These are phyloP conservation scores for Saxicola maurus DNA, from an alignment of 2,797 vertebrate genomes.

Conservation along the genomic window DNA sequence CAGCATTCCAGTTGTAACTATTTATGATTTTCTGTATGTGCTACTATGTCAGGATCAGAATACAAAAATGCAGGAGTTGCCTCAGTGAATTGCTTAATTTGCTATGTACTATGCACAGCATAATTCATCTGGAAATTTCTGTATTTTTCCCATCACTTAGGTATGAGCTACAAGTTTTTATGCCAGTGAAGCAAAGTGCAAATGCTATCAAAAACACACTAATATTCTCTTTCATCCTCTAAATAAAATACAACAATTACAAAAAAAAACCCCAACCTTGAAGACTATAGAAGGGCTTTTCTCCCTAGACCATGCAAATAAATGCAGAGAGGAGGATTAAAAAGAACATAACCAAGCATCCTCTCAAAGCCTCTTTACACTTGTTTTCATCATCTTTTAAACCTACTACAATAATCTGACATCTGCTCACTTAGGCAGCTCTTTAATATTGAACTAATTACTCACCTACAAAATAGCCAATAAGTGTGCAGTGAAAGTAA, in stretches of 20 bases:
- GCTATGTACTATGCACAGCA: background rate
- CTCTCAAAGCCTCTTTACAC: slow-evolving; percentile 16
- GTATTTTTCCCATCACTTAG: background rate
- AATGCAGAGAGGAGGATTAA: background rate
- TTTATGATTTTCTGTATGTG: background rate
- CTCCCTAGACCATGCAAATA: background rate
- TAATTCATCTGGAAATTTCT: background rate
- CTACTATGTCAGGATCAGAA: background rate
- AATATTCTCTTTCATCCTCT: background rate
- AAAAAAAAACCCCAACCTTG: background rate
- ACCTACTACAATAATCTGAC: background rate
- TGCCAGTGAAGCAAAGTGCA: background rate
- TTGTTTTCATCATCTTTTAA: slow-evolving; percentile 26
- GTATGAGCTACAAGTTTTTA: background rate
- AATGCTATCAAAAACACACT: background rate
- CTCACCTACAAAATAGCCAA: slow-evolving; percentile 98
- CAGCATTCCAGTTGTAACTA: background rate
- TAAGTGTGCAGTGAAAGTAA: slow-evolving; percentile 99
- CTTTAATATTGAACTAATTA: background rate
- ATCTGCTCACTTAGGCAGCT: background rate
- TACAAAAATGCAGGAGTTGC: background rate
- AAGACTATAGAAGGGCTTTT: background rate
- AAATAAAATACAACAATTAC: background rate
- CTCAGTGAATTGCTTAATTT: background rate
- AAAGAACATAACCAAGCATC: background rate